phyloP scores from a whole-genome alignment of 2,888 invertebrate genomes.

The Sminthurides aquaticus region DNA sequence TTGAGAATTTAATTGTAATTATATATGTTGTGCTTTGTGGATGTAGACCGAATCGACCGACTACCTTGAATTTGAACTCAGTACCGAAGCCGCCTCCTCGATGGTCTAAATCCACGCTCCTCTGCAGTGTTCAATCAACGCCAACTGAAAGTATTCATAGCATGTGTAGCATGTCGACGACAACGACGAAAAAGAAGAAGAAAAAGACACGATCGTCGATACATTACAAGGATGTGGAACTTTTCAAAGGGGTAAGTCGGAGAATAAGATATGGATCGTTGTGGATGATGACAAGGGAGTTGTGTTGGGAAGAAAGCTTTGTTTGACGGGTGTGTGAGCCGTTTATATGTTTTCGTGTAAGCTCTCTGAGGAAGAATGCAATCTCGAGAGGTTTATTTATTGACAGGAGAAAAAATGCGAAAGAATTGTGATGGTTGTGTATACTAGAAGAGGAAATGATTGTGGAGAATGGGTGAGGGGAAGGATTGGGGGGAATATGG shows the following conservation, averaged over 20 bases:
- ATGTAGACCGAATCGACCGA: constrained; percentile 35
- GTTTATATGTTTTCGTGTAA: neutral
- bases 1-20: no score
- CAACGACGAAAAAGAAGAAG: constrained; percentile 39
- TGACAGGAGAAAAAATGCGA: neutral
- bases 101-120: constrained; percentile 41
- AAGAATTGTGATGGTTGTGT: neutral
- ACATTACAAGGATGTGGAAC: constrained; percentile 43
- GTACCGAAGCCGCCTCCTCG: constrained; percentile 39
- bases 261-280: neutral
- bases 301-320: no score
- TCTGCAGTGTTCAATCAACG: constrained; percentile 42
- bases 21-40: no score
- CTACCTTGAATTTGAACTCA: constrained; percentile 40
- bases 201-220: constrained; percentile 36
- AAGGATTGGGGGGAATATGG: no score
- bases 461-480: no score
- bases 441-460: neutral
- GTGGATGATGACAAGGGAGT: no score
- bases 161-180: constrained; percentile 40
- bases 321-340: no score
- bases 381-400: neutral
- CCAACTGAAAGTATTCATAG: constrained; percentile 42
- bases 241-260: constrained; percentile 42
- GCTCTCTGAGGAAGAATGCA: neutral